phyloP scores from a whole-genome alignment of 2,888 invertebrate genomes.

The Laspeyria flexula region DNA sequence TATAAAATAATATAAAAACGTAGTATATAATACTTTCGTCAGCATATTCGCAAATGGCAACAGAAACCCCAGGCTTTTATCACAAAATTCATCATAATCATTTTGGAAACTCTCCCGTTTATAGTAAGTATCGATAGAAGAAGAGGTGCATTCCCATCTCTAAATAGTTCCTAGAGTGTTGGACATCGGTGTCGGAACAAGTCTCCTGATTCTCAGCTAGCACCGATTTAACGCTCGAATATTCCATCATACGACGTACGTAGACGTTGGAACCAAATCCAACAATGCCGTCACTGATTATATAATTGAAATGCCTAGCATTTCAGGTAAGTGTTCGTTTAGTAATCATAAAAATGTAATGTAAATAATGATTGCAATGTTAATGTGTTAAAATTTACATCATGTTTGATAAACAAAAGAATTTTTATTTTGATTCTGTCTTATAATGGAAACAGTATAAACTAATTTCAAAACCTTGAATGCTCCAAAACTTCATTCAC shows the following conservation, averaged over 20 bases:
- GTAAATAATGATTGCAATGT: no score
- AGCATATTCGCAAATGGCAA: no score
- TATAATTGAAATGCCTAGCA: not conserved
- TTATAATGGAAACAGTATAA: not conserved
- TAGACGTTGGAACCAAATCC: slow-evolving; percentile 24
- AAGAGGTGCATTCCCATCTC: slow-evolving; percentile 14
- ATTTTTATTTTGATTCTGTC: no score
- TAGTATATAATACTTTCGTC: no score
- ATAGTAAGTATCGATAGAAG: slow-evolving; percentile 18
- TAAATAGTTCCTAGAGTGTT: slow-evolving; percentile 30
- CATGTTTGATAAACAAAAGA: no score
- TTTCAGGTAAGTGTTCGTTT: no score
- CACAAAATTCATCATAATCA: no score
- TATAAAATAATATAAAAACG: no score
- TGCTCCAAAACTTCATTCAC: not conserved
- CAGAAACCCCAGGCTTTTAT: no score
- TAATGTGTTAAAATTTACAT: no score
- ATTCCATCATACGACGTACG: slow-evolving; percentile 33
- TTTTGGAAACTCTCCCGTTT: no score
- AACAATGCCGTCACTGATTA: not conserved
- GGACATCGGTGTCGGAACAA: slow-evolving; percentile 40
- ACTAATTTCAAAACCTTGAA: not conserved
- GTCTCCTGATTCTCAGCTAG: slow-evolving; percentile 51
- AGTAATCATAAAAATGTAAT: no score
- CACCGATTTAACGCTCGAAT: slow-evolving; percentile 56